Evolutionary conservation across 2,797 vertebrate genomes (phyloP).

Genomic region (Hyperoplus immaculatus): DNA sequence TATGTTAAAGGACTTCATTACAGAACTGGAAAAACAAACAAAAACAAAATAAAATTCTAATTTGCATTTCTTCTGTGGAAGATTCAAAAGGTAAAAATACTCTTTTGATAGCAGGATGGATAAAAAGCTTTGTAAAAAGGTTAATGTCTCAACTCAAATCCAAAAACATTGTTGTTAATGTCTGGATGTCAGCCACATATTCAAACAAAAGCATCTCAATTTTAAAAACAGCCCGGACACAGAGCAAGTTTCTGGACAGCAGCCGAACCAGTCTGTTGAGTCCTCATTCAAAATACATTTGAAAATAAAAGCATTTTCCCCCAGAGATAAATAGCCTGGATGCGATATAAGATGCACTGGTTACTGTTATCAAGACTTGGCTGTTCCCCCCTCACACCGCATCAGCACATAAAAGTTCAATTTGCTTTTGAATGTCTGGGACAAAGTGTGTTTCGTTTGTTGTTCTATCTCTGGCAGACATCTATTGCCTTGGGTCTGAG

Average conservation of each 20-base stretch:
- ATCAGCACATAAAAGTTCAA: constrained; percentile 33
- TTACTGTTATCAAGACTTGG: constrained; percentile 28
- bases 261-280: constrained; percentile 27
- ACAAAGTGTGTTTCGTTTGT: constrained; percentile 26
- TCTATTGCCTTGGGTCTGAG: constrained; percentile 58
- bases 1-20: constrained; percentile 57
- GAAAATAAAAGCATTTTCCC: constrained; percentile 17
- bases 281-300: constrained; percentile 19
- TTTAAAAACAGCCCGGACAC: constrained; percentile 3
- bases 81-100: constrained; percentile 26
- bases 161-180: not conserved
- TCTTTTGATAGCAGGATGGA: constrained; percentile 19
- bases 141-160: constrained; percentile 7
- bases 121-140: constrained; percentile 22
- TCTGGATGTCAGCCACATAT: constrained; percentile 15
- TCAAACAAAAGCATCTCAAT: not conserved
- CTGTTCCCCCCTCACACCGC: constrained; percentile 29
- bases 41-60: constrained; percentile 1
- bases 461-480: constrained; percentile 51
- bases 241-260: constrained; percentile 7
- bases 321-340: constrained; percentile 25
- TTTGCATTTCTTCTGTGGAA: constrained; percentile 39
- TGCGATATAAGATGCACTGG: constrained; percentile 9
- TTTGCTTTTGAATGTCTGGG: constrained; percentile 45
- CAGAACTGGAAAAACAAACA: constrained; percentile 18